A percentile compares a stretch with the other conserved stretches of the same genome.
These are phyloP conservation scores for Drosophila conformis DNA, from an alignment of 2,888 invertebrate genomes.

Conservation along the genomic window DNA sequence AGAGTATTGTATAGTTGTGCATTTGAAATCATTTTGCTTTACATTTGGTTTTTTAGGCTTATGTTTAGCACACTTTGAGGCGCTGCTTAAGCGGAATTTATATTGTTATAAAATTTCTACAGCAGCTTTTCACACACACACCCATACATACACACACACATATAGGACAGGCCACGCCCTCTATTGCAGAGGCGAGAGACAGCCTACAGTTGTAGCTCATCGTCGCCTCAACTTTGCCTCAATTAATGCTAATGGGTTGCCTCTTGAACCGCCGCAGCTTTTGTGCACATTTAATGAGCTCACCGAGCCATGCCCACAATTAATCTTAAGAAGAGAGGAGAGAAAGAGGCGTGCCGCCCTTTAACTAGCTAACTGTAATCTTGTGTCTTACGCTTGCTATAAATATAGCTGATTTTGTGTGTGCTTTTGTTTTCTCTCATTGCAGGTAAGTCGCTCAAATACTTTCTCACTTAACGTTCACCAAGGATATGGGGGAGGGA, in stretches of 20 bases:
- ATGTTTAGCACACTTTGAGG: slow-evolving; percentile 28
- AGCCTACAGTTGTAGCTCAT: slow-evolving; percentile 32
- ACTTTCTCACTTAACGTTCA: slow-evolving; percentile 53
- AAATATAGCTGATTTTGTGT: slow-evolving; percentile 67
- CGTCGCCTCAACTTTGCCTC: slow-evolving; percentile 54
- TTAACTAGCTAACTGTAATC: slow-evolving; percentile 22
- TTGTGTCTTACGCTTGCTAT: slow-evolving; percentile 37
- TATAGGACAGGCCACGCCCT: neutral
- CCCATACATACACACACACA: neutral
- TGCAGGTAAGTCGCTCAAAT: slow-evolving; percentile 72
- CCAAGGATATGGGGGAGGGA: neutral
- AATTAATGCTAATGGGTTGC: slow-evolving; percentile 67
- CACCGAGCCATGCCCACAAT: slow-evolving; percentile 28
- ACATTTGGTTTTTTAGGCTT: slow-evolving; percentile 14
- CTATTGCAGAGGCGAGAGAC: neutral
- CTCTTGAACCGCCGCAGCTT: slow-evolving; percentile 48
- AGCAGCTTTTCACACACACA: slow-evolving; percentile 13
- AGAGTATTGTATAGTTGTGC: neutral
- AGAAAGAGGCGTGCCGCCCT: slow-evolving; percentile 16
- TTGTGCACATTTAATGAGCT: slow-evolving; percentile 53
- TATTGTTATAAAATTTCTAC: slow-evolving; percentile 20
- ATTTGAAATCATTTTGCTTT: neutral
- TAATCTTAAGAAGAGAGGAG: slow-evolving; percentile 5
- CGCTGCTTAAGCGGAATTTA: slow-evolving; percentile 37
- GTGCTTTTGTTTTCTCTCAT: slow-evolving; percentile 43